Percentiles rank a stretch among this genome's conserved stretches.
phyloP scores from a whole-genome alignment of 2,113 vertebrate species.

The Tachuris rubrigastra region DNA sequence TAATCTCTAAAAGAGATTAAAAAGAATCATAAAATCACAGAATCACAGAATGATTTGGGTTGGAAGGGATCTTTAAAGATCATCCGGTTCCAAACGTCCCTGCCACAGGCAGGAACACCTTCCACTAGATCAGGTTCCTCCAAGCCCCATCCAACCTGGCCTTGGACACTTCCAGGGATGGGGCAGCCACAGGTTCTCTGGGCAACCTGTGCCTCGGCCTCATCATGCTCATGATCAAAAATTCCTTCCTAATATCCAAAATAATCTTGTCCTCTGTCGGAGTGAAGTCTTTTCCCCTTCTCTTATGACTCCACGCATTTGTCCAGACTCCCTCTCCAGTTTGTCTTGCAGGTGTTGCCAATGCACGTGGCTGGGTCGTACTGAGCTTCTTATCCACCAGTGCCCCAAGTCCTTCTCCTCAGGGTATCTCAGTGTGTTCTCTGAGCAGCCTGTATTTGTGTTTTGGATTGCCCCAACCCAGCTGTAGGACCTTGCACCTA shows the following conservation, averaged over 20 bases:
- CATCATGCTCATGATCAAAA: background rate
- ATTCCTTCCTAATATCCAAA: background rate
- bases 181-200: background rate
- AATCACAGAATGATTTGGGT: background rate
- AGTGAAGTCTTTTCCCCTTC: background rate
- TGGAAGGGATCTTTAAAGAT: background rate
- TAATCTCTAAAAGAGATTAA: background rate
- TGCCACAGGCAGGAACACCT: background rate
- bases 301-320: background rate
- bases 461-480: background rate
- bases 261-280: background rate
- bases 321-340: background rate
- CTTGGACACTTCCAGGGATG: background rate
- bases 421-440: background rate
- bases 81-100: background rate
- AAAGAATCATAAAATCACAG: background rate
- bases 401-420: background rate
- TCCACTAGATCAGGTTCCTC: background rate
- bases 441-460: background rate
- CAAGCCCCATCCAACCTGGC: rapidly evolving
- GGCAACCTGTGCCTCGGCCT: rapidly evolving
- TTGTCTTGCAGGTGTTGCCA: background rate
- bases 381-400: background rate
- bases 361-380: rapidly evolving
- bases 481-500: background rate